phyloP scores from a whole-genome alignment of 2,113 vertebrate genomes.

The Aegotheles bennettii region DNA sequence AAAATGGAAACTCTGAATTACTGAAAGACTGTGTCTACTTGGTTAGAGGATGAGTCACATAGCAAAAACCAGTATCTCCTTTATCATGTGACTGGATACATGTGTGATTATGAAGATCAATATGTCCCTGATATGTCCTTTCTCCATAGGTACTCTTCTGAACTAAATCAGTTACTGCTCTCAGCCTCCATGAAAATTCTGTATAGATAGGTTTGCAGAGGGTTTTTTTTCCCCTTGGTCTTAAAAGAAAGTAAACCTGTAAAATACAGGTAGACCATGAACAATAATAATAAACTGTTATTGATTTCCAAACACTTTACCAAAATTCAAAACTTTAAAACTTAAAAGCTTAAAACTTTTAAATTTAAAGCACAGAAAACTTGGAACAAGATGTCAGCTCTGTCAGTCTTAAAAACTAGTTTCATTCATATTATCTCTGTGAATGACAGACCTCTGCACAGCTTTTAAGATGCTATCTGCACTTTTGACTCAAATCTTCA shows the following conservation, averaged over 20 bases:
- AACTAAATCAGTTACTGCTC: not conserved
- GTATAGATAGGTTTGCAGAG: not conserved
- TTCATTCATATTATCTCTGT: not conserved
- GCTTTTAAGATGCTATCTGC: not conserved
- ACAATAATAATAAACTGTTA: not conserved
- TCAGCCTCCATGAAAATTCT: not conserved
- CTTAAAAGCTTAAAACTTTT: not conserved
- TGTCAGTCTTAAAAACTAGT: not conserved
- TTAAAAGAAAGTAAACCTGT: not conserved
- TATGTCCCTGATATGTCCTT: not conserved
- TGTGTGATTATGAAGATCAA: not conserved
- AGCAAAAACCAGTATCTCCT: not conserved
- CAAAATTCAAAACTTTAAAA: not conserved
- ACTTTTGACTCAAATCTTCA: not conserved
- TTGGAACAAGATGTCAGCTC: not conserved
- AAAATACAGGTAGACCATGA: not conserved
- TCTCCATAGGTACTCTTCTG: not conserved
- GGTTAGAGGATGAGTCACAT: not conserved
- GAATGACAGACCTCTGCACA: not conserved
- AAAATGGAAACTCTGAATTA: not conserved
- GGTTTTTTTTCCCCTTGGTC: not conserved
- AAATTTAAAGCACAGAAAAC: not conserved
- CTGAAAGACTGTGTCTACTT: not conserved
- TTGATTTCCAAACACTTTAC: not conserved
- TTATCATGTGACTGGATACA: not conserved